Percentiles rank a stretch among this genome's conserved stretches.
Conservation (phyloP, 2,888 invertebrate species). For the Lasioglossum marginatum region DNA sequence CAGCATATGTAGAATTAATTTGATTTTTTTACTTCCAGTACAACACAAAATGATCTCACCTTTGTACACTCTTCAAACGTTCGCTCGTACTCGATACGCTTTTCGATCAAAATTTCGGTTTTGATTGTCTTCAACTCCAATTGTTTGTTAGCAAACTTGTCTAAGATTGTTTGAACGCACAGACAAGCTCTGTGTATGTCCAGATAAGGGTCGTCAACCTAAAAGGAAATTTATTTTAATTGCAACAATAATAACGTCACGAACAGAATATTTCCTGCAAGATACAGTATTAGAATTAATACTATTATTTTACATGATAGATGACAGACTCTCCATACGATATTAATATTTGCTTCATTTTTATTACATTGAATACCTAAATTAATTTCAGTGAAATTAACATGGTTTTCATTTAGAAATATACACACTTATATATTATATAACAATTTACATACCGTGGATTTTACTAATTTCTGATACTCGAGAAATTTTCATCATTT, state of each 20-base stretch:
- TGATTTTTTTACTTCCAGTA: too few relatives aligned
- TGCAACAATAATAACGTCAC: neutral
- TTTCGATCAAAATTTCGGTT: constrained; percentile 85
- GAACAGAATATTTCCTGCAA: neutral
- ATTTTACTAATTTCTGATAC: too few relatives aligned
- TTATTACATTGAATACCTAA: too few relatives aligned
- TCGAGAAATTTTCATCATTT: too few relatives aligned
- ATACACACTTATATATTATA: too few relatives aligned
- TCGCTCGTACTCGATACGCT: constrained; percentile 85
- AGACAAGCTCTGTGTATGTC: constrained; percentile 88
- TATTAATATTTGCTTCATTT: too few relatives aligned
- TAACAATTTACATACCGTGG: too few relatives aligned
- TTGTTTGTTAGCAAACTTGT: constrained; percentile 88
- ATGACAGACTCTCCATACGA: too few relatives aligned
- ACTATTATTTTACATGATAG: neutral
- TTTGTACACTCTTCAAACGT: constrained; percentile 82
- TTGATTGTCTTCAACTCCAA: constrained; percentile 85
- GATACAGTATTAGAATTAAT: neutral
- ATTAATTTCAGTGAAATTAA: too few relatives aligned
- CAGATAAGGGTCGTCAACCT: constrained; percentile 89
- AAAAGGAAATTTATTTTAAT: constrained; percentile 62
- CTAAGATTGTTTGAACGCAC: constrained; percentile 89
- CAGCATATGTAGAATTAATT: too few relatives aligned
- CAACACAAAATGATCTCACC: constrained; percentile 77
- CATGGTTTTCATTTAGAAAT: too few relatives aligned